phyloP scores from a whole-genome alignment of 2,113 vertebrate genomes.

The Brachyistius frenatus region DNA sequence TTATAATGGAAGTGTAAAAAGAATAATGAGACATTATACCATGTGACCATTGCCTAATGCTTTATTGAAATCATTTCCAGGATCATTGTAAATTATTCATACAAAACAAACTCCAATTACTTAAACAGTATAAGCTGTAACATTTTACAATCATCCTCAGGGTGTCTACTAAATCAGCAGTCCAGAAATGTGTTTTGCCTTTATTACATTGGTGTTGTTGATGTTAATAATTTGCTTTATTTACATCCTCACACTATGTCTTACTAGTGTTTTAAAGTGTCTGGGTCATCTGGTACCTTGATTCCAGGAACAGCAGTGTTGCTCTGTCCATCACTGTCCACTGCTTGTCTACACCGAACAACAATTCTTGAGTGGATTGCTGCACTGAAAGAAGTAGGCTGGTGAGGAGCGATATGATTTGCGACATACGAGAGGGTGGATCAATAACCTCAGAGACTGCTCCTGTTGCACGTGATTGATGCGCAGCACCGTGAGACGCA shows the following conservation, averaged over 20 bases:
- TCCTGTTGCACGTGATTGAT: too few relatives aligned
- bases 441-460: too few relatives aligned
- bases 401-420: too few relatives aligned
- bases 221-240: constrained; percentile 10
- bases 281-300: too few relatives aligned
- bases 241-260: not conserved
- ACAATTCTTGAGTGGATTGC: too few relatives aligned
- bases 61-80: constrained; percentile 55
- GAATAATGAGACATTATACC: constrained; percentile 45
- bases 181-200: constrained; percentile 22
- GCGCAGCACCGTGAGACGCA: too few relatives aligned
- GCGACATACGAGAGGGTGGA: too few relatives aligned
- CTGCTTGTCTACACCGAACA: too few relatives aligned
- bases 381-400: too few relatives aligned
- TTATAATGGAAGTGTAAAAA: constrained; percentile 50
- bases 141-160: constrained; percentile 28
- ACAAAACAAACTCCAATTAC: constrained; percentile 43
- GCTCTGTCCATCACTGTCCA: too few relatives aligned
- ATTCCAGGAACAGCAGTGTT: too few relatives aligned
- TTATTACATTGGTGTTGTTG: not conserved
- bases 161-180: constrained; percentile 29
- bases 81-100: constrained; percentile 59
- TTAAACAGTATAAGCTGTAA: constrained; percentile 32
- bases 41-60: constrained; percentile 56
- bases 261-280: not conserved